These are phyloP conservation scores for Phaedon cochleariae DNA, from an alignment of 2,888 invertebrate genomes.

Conservation along the genomic window DNA sequence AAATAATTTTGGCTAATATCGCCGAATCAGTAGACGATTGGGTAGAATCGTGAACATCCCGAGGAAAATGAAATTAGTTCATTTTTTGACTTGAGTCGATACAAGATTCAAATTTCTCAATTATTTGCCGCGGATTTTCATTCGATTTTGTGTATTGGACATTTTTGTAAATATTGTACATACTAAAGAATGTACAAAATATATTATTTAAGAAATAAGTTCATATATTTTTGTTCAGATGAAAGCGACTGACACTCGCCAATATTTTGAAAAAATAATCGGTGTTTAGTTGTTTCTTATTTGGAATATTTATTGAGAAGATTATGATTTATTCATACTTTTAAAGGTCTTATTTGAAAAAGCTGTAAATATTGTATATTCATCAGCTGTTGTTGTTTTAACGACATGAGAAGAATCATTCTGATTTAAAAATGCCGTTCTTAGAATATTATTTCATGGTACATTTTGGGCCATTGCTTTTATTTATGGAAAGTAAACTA, in stretches of 20 bases:
- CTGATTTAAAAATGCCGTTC: constrained; percentile 41
- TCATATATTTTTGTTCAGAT: constrained; percentile 41
- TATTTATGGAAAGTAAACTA: constrained; percentile 59
- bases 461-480: constrained; percentile 52
- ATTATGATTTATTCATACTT: constrained; percentile 46
- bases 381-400: constrained; percentile 51
- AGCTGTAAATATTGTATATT: constrained; percentile 62
- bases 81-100: constrained; percentile 27
- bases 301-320: constrained; percentile 48
- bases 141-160: constrained; percentile 43
- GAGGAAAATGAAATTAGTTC: constrained; percentile 28
- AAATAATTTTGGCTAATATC: constrained; percentile 57
- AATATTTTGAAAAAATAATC: constrained; percentile 40
- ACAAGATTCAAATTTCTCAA: constrained; percentile 25
- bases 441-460: constrained; percentile 44
- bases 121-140: constrained; percentile 36
- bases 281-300: constrained; percentile 39
- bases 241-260: constrained; percentile 37
- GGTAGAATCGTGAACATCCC: constrained; percentile 35
- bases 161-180: constrained; percentile 50
- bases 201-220: constrained; percentile 43
- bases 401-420: constrained; percentile 43
- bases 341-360: constrained; percentile 39
- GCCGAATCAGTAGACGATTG: constrained; percentile 55
- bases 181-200: constrained; percentile 49